Conservation (phyloP, 2,888 invertebrate species). For the Salpingus planirostris region DNA sequence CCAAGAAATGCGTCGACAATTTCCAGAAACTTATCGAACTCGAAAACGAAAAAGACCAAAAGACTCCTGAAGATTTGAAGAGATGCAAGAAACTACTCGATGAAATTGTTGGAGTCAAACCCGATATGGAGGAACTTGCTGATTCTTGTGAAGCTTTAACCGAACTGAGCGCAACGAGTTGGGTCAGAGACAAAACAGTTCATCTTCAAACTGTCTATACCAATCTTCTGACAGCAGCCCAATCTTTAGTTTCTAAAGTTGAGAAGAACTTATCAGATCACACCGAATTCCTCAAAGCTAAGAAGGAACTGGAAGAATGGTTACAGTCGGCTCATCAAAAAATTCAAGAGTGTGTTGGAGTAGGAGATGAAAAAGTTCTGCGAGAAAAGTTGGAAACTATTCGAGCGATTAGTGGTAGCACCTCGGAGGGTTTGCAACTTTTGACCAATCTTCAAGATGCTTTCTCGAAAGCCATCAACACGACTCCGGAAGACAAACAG, state of each 20-base stretch:
- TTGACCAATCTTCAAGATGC: slow-evolving; percentile 75
- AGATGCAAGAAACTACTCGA: slow-evolving; percentile 65
- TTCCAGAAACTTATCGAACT: slow-evolving; percentile 56
- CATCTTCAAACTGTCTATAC: slow-evolving; percentile 77
- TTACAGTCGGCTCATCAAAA: slow-evolving; percentile 70
- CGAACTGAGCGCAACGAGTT: slow-evolving; percentile 76
- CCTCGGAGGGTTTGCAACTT: slow-evolving; percentile 79
- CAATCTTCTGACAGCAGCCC: slow-evolving; percentile 65
- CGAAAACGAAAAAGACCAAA: slow-evolving; percentile 58
- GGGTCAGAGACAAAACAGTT: slow-evolving; percentile 80
- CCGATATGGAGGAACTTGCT: slow-evolving; percentile 72
- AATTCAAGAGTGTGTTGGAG: slow-evolving; percentile 72
- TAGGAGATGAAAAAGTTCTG: slow-evolving; percentile 67
- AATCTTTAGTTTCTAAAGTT: slow-evolving; percentile 74
- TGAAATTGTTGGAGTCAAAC: slow-evolving; percentile 68
- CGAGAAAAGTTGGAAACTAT: slow-evolving; percentile 75
- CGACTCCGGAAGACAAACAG: slow-evolving; percentile 73
- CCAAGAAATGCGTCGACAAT: slow-evolving; percentile 66
- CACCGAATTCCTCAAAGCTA: slow-evolving; percentile 81
- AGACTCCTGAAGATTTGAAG: slow-evolving; percentile 68
- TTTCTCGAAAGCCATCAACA: slow-evolving; percentile 75
- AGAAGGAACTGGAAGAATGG: slow-evolving; percentile 78
- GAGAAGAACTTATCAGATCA: slow-evolving; percentile 88
- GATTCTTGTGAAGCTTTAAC: slow-evolving; percentile 80
- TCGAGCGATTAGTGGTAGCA: slow-evolving; percentile 55